A percentile compares a stretch with the other conserved stretches of the same genome.
Conservation (phyloP, 2,888 invertebrate species). For the Mythimna impura region DNA sequence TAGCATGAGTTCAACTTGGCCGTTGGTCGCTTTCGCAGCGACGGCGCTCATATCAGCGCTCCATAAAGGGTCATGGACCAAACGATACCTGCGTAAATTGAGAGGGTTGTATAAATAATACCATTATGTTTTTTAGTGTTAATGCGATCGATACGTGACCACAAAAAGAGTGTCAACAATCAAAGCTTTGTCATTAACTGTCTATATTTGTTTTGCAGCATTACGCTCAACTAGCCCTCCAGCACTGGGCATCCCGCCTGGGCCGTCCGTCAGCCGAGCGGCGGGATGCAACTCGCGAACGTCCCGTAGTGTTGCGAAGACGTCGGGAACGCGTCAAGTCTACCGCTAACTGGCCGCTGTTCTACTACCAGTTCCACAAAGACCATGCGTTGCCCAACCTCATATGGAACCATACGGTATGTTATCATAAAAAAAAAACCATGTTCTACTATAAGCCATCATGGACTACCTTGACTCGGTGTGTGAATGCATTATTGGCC, state of each 20-base stretch:
- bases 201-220: slow-evolving; percentile 70
- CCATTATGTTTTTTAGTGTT: too few relatives aligned
- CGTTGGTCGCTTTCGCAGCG: too few relatives aligned
- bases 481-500: neutral
- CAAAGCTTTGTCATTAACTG: neutral
- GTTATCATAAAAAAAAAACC: neutral
- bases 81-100: too few relatives aligned
- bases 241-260: slow-evolving; percentile 92
- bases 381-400: slow-evolving; percentile 99
- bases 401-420: slow-evolving; percentile 99
- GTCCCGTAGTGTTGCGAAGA: slow-evolving; percentile 97
- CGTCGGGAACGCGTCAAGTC: slow-evolving; percentile 96
- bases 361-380: slow-evolving; percentile 98
- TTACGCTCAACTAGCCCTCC: slow-evolving; percentile 84
- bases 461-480: neutral
- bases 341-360: slow-evolving; percentile 97
- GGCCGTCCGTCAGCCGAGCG: slow-evolving; percentile 91
- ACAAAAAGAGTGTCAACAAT: too few relatives aligned
- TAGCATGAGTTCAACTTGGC: too few relatives aligned
- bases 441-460: slow-evolving; percentile 1
- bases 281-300: slow-evolving; percentile 91
- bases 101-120: too few relatives aligned
- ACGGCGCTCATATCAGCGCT: too few relatives aligned
- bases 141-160: too few relatives aligned
- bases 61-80: too few relatives aligned